Base-by-base conservation (phyloP, 2,797 vertebrate species). In the Phrynocephalus guinanensis region DNA sequence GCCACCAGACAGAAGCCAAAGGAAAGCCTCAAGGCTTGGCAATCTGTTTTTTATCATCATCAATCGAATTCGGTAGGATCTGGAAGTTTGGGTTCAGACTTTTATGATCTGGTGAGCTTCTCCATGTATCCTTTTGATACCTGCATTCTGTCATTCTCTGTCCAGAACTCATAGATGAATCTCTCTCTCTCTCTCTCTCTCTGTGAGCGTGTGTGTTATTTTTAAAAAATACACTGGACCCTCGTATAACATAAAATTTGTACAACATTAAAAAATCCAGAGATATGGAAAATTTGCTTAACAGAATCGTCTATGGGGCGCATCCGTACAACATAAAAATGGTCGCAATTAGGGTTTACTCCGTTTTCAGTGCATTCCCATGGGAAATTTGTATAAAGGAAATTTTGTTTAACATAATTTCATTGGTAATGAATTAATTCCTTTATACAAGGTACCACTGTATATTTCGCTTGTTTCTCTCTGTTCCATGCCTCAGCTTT, bases 1-100 rank as follows among this genome's bases (percentile, higher is more conserved):
- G 90, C 80, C 89, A 50, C 80, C 82, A 88, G 82, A 89, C 92
- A 93, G 73, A 76, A 50, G 87, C 87, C 24, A 75, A 52, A 88
- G 79, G 89, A 38, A 86, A 87, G 18, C 81, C 56, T 30, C 44
- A 44, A 30, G 63, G 8, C 18, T 24, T 10, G 52, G 33, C 9
- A 93, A 72, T 22, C 13, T 70, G 13, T 26, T 90, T 90, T 76
- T 44, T 38, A 77, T 81, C 71, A 26, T 77, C 20, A 3, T 84
- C 90, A 91, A 73, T 80, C 88, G 85, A 89, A 89, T 44, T 87
- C 70, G 70, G 48, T 70, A 73, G 52, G 48, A 30, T 52, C 86
- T 18, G 50, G 38, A 85, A n/a, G n/a, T 26, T 33, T 60, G 70
- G 30, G 1, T 75, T 76, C 33, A 48, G 11, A 72, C 82, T 87